A percentile compares a stretch with the other conserved stretches of the same genome.
Conservation (phyloP, 2,797 vertebrate species). For the Sternotherus odoratus region DNA sequence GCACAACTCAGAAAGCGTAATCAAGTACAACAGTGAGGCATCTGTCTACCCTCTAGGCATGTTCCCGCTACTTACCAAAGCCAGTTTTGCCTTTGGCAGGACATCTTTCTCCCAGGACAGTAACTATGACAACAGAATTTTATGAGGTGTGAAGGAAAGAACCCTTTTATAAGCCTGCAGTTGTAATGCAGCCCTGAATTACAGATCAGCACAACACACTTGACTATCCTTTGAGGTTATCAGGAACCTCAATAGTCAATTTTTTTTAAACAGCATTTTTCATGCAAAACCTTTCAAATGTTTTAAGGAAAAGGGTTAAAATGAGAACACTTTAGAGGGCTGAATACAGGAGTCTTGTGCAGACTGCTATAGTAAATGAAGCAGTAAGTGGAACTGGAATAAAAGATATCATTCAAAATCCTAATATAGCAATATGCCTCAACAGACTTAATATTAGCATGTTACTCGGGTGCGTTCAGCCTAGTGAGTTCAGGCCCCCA, state of each 20-base stretch:
- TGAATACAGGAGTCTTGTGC: not conserved
- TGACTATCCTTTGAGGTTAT: not conserved
- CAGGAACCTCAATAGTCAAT: not conserved
- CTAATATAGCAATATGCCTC: not conserved
- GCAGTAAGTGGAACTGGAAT: not conserved
- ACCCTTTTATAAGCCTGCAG: not conserved
- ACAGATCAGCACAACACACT: not conserved
- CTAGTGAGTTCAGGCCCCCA: not conserved
- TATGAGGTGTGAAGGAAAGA: not conserved
- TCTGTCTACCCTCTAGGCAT: conserved; percentile 6
- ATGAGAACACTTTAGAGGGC: not conserved
- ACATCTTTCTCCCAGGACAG: conserved; percentile 13
- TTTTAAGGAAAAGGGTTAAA: accelerated
- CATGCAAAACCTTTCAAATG: not conserved
- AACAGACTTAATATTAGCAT: not conserved
- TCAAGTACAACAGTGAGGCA: not conserved
- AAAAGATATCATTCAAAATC: not conserved
- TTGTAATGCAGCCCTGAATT: not conserved
- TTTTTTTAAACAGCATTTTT: not conserved
- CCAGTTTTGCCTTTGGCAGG: conserved; percentile 42
- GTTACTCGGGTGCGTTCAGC: not conserved
- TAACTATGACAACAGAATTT: conserved; percentile 47
- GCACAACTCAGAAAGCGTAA: not conserved
- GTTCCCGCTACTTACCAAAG: not conserved
- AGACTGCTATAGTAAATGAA: not conserved